A percentile compares a stretch with the other conserved stretches of the same genome.
phyloP scores from a whole-genome alignment of 2,797 vertebrate genomes.

The Eleutherodactylus coqui region DNA sequence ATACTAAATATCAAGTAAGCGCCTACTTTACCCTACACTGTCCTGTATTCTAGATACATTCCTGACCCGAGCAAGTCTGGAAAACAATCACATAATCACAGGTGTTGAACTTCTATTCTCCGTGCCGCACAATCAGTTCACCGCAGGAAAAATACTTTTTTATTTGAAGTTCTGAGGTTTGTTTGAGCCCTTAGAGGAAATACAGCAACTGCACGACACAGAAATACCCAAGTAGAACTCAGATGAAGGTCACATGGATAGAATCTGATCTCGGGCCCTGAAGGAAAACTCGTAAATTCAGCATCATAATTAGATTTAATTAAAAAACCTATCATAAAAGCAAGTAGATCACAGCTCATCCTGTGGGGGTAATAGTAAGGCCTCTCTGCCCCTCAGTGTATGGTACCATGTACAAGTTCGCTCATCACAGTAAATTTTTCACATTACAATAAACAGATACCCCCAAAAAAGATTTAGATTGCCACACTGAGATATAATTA shows the following conservation, averaged over 20 bases:
- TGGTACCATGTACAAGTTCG: too few relatives aligned
- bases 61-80: not conserved
- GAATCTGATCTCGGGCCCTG: not conserved
- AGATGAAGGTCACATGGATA: not conserved
- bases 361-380: not conserved
- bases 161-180: not conserved
- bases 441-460: too few relatives aligned
- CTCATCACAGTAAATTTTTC: too few relatives aligned
- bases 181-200: constrained; percentile 20
- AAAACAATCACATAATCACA: not conserved
- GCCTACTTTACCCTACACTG: not conserved
- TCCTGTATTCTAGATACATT: not conserved
- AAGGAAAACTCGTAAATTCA: not conserved
- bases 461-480: too few relatives aligned
- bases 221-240: not conserved
- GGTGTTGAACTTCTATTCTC: not conserved
- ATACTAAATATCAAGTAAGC: too few relatives aligned
- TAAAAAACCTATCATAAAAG: not conserved
- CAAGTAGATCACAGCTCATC: not conserved
- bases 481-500: too few relatives aligned
- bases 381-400: too few relatives aligned
- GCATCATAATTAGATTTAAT: not conserved
- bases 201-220: not conserved
- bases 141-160: not conserved
- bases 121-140: not conserved